Percentiles rank a stretch among this genome's conserved stretches.
These are phyloP conservation scores for Mystacides longicornis DNA, from an alignment of 2,888 invertebrate species.

Conservation along the genomic window DNA sequence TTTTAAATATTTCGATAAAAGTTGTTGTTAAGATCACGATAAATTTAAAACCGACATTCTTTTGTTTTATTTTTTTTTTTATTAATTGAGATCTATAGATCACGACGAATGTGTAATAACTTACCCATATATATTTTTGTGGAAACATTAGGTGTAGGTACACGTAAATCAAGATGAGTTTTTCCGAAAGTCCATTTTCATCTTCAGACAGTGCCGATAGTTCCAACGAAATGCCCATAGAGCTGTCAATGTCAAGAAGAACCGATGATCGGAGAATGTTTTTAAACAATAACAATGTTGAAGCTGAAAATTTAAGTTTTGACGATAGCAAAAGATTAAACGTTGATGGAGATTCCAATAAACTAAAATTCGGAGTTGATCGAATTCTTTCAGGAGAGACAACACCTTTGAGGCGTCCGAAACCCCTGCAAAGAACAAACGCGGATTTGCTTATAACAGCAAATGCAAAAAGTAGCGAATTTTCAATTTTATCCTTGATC, in stretches of 20 bases:
- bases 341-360: conserved; percentile 34
- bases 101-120: no score
- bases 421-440: conserved; percentile 11
- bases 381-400: conserved; percentile 53
- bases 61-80: no score
- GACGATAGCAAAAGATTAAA: background rate
- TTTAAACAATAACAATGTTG: background rate
- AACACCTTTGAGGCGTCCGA: conserved; percentile 17
- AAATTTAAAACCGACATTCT: no score
- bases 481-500: conserved; percentile 24
- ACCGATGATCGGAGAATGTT: conserved; percentile 5
- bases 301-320: background rate
- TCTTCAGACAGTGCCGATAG: conserved; percentile 13
- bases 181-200: conserved; percentile 7
- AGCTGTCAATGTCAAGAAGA: conserved; percentile 8
- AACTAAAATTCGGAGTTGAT: conserved; percentile 65
- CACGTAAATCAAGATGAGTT: no score
- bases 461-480: conserved; percentile 19
- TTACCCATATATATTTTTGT: no score
- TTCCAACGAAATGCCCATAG: background rate
- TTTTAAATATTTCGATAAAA: no score
- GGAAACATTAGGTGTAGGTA: no score
- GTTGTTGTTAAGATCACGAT: no score
- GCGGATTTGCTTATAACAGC: conserved; percentile 6
- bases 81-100: no score